phyloP scores from a whole-genome alignment of 2,113 vertebrate species.

The Sarotherodon lohbergeri region DNA sequence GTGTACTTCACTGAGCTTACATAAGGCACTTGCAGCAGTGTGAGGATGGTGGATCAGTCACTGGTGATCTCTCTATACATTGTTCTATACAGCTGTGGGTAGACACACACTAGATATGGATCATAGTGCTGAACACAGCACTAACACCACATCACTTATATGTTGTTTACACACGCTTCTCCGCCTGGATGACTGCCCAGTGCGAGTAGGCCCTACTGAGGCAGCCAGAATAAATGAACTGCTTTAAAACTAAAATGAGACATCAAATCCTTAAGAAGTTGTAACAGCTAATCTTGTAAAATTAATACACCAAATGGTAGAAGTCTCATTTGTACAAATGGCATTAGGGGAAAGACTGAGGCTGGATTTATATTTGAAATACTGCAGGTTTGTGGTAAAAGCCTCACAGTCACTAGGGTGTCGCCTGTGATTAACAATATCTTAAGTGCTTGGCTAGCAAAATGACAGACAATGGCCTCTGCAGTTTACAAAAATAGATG shows the following conservation, averaged over 20 bases:
- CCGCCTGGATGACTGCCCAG: neutral
- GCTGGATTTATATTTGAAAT: neutral
- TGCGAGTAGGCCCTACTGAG: neutral
- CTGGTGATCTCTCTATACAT: neutral
- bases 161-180: constrained; percentile 7
- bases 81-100: constrained; percentile 1
- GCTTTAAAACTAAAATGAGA: neutral
- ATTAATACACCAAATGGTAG: neutral
- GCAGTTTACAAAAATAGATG: neutral
- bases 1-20: constrained; percentile 42
- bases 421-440: neutral
- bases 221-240: neutral
- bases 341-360: neutral
- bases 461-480: neutral
- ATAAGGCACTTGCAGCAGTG: constrained; percentile 55
- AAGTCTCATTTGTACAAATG: neutral
- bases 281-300: neutral
- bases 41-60: neutral
- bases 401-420: neutral
- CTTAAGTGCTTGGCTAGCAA: neutral
- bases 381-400: neutral
- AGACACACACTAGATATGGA: constrained; percentile 18
- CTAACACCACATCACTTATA: constrained; percentile 15
- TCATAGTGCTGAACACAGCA: constrained; percentile 24
- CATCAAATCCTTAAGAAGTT: neutral